Percentiles rank a stretch among this genome's conserved stretches.
Evolutionary conservation across 2,113 vertebrate species (phyloP).

Genomic region (Archocentrus centrarchus): DNA sequence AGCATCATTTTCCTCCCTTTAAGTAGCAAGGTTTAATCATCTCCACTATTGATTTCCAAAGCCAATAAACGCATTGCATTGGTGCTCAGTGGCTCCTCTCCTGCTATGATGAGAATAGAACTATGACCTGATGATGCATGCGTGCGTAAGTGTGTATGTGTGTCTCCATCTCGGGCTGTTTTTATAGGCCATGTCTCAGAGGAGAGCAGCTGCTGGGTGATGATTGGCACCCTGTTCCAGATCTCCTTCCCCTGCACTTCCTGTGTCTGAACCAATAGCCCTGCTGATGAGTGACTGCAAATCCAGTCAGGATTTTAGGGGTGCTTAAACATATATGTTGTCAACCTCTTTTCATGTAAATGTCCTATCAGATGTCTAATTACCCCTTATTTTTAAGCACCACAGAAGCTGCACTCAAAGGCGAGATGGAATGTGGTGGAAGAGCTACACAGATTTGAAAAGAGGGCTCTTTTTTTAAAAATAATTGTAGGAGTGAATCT

Average conservation of each 20-base stretch:
- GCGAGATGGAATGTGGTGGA: background rate
- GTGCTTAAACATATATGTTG: constrained; percentile 31
- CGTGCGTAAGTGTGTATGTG: background rate
- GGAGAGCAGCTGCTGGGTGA: constrained; percentile 66
- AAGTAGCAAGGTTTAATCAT: constrained; percentile 43
- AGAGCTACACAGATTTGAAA: constrained; percentile 1
- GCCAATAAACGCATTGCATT: constrained; percentile 48
- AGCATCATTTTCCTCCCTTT: constrained; percentile 50
- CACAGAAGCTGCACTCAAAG: background rate
- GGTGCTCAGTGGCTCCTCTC: constrained; percentile 24
- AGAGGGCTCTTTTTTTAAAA: background rate
- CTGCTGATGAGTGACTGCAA: constrained; percentile 10
- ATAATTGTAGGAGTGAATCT: background rate
- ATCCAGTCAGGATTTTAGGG: constrained; percentile 45
- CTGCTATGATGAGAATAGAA: constrained; percentile 63
- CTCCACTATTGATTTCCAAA: constrained; percentile 49
- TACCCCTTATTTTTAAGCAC: background rate
- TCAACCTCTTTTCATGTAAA: constrained; percentile 13
- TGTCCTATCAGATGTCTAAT: background rate
- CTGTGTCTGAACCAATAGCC: constrained; percentile 33
- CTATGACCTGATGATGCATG: constrained; percentile 54
- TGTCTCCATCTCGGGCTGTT: constrained; percentile 53
- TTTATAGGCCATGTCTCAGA: constrained; percentile 74
- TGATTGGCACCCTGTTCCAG: constrained; percentile 55
- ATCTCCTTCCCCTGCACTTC: constrained; percentile 43